phyloP scores from a whole-genome alignment of 1,140 invertebrate species.

The Hyposmocoma kahamanoa region DNA sequence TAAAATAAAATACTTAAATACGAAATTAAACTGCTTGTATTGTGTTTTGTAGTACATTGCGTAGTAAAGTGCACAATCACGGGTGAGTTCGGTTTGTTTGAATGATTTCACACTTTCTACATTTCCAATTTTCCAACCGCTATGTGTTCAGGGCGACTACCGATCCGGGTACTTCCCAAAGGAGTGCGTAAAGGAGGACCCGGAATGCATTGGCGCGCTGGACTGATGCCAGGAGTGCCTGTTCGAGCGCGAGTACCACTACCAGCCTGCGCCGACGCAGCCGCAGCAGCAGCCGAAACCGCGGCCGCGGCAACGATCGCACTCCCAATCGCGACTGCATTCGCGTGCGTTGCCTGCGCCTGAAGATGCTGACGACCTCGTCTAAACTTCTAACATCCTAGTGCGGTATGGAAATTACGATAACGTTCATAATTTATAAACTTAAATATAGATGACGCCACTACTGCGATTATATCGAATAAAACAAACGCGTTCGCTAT shows the following conservation, averaged over 20 bases:
- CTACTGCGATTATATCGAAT: too few relatives aligned
- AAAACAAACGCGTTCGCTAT: too few relatives aligned
- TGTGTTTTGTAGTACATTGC: too few relatives aligned
- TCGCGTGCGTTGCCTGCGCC: too few relatives aligned
- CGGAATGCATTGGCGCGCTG: slow-evolving; percentile 63
- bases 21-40: too few relatives aligned
- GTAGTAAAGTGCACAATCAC: too few relatives aligned
- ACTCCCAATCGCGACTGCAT: too few relatives aligned
- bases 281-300: slow-evolving; percentile 4
- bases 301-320: slow-evolving; percentile 12
- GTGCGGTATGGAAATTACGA: neutral
- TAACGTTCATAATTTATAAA: neutral
- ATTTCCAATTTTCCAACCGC: too few relatives aligned
- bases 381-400: slow-evolving; percentile 12
- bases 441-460: too few relatives aligned
- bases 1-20: too few relatives aligned
- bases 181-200: slow-evolving; percentile 70
- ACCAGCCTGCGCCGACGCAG: slow-evolving; percentile 14
- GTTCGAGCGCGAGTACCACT: slow-evolving; percentile 58
- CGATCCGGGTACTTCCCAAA: slow-evolving; percentile 69
- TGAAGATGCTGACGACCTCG: slow-evolving; percentile 19
- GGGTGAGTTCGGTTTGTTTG: too few relatives aligned
- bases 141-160: slow-evolving; percentile 47
- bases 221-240: slow-evolving; percentile 68
- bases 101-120: too few relatives aligned